Evolutionary conservation across 2,888 invertebrate species (phyloP).

Genomic region (Sphecodes monilicornis): DNA sequence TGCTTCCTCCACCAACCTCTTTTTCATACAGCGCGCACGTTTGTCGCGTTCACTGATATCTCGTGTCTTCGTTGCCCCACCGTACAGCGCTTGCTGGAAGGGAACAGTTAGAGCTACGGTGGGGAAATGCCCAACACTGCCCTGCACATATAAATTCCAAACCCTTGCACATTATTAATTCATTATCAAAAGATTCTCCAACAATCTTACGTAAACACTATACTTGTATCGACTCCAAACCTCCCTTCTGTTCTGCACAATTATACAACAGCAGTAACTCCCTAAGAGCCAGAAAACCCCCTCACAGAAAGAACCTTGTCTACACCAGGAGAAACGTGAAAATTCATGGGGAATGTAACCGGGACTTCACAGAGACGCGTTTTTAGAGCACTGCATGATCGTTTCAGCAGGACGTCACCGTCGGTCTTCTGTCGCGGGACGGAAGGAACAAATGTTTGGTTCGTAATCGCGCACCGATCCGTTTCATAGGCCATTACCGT

Average conservation of each 20-base stretch:
- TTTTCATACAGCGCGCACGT: no score
- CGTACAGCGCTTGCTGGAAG: no score
- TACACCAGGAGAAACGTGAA: background rate
- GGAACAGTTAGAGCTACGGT: no score
- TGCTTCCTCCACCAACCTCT: no score
- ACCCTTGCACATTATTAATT: no score
- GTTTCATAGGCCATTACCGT: constrained; percentile 7
- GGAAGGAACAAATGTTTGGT: background rate
- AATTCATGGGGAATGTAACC: background rate
- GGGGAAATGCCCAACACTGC: no score
- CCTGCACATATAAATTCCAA: no score
- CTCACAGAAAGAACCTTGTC: background rate
- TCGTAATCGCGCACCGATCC: constrained; percentile 1
- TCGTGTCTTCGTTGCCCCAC: no score
- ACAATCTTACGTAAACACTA: no score
- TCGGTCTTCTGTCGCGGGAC: background rate
- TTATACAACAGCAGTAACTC: background rate
- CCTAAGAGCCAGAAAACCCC: background rate
- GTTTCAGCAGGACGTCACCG: background rate
- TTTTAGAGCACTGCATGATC: background rate
- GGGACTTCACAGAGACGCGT: background rate
- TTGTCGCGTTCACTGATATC: no score
- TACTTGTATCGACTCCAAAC: background rate
- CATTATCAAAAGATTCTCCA: no score
- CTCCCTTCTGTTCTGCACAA: no score